Base-by-base conservation (phyloP, 1,140 invertebrate genomes). In the Drosophila nigromelanica region DNA sequence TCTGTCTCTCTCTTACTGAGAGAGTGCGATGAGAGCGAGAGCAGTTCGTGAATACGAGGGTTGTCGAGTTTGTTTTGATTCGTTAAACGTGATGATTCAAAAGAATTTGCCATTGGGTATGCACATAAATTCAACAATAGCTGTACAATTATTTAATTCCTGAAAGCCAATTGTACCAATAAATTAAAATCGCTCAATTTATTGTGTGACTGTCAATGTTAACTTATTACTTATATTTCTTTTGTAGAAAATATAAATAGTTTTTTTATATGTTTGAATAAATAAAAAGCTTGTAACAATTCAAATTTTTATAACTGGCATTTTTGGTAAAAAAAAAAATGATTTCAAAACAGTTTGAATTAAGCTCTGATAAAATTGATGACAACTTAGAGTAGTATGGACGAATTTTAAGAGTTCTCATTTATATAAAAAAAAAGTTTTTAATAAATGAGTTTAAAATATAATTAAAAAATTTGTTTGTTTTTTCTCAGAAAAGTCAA, bases 11-110 rank as follows among this genome's bases (percentile, higher is more conserved):
- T 40, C 47, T 14, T 11, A 18, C 33, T 10, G 27, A 39, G 37
- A 45, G 35, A 11, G 12, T 21, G 21, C 24, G 27, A 0, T 48
- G 51, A 55, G 66, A 58, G 33, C 51, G 33, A 45, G 47, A 40
- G 30, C 18, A 40, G 7, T 24, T 42, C 35, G 30, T 35, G 48
- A 12, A n/a, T 60, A 33, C 40, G 0, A 82, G 79, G 71, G 79
- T 83, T 81, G 79, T 58, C 79, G 52, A 78, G 70, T 47, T 39
- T 30, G 12, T 42, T 56, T 27, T 40, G n/a, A 14, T 30, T 10
- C 30, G 37, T 10, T 10, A 2, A 33, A 24, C 14, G 33, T 37
- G 14, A 56, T 47, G 40, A 58, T 42, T 67, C 43, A 58, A 58
- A 66, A 12, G 8, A 54, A 48, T 27, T 30, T 37, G n/a, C n/a